Evolutionary conservation across 2,888 invertebrate species (phyloP).

Genomic region (Fissipunctia ypsillon): DNA sequence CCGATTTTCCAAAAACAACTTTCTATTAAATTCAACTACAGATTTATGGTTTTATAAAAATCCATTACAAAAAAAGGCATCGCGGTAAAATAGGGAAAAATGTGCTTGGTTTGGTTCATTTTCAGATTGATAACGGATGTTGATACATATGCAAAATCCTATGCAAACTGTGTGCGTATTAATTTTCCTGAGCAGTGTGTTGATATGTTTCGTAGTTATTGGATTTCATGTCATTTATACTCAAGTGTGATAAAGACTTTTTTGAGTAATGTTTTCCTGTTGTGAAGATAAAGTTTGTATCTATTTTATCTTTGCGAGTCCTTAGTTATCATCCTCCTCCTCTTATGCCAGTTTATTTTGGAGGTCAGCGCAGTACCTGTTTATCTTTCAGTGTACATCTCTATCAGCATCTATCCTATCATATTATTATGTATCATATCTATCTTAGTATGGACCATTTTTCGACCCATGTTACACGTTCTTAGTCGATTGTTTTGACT

Average conservation of each 20-base stretch:
- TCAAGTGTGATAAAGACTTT: background rate
- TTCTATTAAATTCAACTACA: no score
- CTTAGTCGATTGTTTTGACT: background rate
- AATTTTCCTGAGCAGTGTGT: constrained; percentile 39
- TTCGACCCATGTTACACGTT: background rate
- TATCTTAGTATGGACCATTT: background rate
- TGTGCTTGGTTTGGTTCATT: constrained; percentile 1
- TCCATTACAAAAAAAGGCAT: background rate
- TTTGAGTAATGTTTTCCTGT: background rate
- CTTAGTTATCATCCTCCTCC: background rate
- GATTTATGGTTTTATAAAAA: no score
- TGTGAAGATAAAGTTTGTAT: background rate
- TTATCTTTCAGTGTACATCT: background rate
- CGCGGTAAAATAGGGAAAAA: background rate
- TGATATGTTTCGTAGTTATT: constrained; percentile 5
- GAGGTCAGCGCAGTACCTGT: background rate
- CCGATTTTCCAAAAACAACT: no score
- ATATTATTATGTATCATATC: no score
- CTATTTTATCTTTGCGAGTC: background rate
- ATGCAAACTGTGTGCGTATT: constrained; percentile 25
- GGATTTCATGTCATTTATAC: constrained; percentile 11
- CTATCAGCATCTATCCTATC: background rate
- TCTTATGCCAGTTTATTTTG: background rate
- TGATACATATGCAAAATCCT: constrained; percentile 7
- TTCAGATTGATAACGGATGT: constrained; percentile 21